Conservation (phyloP, 2,888 invertebrate species). For the Trisateles emortualis region DNA sequence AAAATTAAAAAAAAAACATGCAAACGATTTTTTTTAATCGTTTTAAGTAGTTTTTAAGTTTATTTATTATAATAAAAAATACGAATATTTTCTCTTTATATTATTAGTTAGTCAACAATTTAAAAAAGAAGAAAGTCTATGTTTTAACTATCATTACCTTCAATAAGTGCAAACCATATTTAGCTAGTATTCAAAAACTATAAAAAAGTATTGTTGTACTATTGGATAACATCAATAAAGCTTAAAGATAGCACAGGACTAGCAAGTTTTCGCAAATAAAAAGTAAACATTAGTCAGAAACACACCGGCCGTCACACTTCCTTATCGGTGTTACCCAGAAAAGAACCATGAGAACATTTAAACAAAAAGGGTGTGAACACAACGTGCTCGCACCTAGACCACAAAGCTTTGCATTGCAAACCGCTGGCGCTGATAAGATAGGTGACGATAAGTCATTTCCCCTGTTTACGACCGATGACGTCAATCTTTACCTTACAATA, state of each 20-base stretch:
- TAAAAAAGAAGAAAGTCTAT: too few species aligned
- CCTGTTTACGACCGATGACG: slow-evolving; percentile 42
- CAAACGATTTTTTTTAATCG: too few species aligned
- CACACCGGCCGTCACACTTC: slow-evolving; percentile 64
- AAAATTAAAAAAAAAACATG: too few species aligned
- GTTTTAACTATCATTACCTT: too few species aligned
- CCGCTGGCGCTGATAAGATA: slow-evolving; percentile 61
- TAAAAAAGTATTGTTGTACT: too few species aligned
- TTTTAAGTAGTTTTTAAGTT: too few species aligned
- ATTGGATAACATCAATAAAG: background rate
- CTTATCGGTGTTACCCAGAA: slow-evolving; percentile 73
- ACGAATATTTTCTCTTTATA: too few species aligned
- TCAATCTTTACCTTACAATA: slow-evolving; percentile 28
- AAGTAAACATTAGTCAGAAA: slow-evolving; percentile 32
- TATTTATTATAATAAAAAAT: too few species aligned
- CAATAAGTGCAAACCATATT: too few species aligned
- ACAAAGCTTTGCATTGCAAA: slow-evolving; percentile 58
- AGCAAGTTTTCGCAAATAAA: slow-evolving; percentile 14
- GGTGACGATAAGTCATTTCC: slow-evolving; percentile 43
- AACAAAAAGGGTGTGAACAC: slow-evolving; percentile 68
- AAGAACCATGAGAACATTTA: slow-evolving; percentile 57
- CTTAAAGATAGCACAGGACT: background rate
- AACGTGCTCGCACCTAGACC: slow-evolving; percentile 56
- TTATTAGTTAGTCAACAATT: too few species aligned
- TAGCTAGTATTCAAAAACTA: too few species aligned